Conservation (phyloP, 2,888 invertebrate species). For the Polietes domitor region DNA sequence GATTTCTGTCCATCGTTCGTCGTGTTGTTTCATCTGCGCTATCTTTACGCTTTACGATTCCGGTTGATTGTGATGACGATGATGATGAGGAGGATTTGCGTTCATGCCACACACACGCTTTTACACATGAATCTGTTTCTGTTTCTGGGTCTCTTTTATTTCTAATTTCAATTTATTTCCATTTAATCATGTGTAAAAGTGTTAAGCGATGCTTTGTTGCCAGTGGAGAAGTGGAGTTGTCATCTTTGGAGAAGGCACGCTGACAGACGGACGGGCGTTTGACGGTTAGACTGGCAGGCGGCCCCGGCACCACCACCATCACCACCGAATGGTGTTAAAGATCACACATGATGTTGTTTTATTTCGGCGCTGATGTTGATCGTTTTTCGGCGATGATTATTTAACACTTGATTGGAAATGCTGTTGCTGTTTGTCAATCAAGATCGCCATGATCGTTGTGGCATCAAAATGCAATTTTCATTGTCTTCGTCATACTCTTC, state of each 20-base stretch:
- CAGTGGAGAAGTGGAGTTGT: slow-evolving; percentile 33
- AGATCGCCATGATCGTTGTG: no score
- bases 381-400: background rate
- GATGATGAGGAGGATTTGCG: slow-evolving; percentile 12
- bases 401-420: slow-evolving; percentile 7
- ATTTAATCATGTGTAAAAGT: slow-evolving; percentile 64
- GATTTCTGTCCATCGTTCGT: slow-evolving; percentile 44
- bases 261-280: background rate
- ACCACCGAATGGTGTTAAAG: slow-evolving; percentile 59
- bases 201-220: slow-evolving; percentile 60
- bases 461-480: no score
- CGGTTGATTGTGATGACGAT: slow-evolving; percentile 1
- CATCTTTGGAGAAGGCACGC: slow-evolving; percentile 2
- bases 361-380: background rate
- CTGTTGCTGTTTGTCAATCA: background rate
- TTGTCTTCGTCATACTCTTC: no score
- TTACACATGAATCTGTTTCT: background rate
- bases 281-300: background rate
- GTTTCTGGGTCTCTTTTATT: slow-evolving; percentile 5
- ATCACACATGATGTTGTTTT: slow-evolving; percentile 52
- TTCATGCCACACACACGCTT: slow-evolving; percentile 56
- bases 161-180: slow-evolving; percentile 51
- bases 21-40: background rate
- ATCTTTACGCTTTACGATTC: slow-evolving; percentile 19
- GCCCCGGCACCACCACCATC: background rate